These are phyloP conservation scores for Drosophila parvula DNA, from an alignment of 1,140 invertebrate genomes.

Conservation along the genomic window DNA sequence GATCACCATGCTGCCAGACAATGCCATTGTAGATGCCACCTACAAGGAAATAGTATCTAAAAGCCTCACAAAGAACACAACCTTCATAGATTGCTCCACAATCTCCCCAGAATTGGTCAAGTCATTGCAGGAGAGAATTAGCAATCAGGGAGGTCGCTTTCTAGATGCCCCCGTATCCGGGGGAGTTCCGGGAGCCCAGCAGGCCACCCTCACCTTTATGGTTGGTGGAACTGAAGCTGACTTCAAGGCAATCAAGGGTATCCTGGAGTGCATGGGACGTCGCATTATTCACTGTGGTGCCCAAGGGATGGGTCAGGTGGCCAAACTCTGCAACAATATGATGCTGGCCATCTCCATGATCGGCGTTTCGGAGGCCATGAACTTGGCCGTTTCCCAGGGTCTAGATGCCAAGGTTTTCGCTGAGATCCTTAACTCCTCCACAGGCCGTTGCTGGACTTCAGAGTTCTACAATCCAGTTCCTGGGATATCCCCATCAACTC, in stretches of 20 bases:
- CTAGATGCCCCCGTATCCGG: constrained; percentile 99
- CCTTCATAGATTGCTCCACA: constrained; percentile 97
- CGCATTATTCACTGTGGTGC: constrained; percentile 96
- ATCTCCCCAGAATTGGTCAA: constrained; percentile 94
- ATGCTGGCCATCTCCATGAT: constrained; percentile 96
- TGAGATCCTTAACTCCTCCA: constrained; percentile 96
- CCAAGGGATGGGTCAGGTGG: constrained; percentile 95
- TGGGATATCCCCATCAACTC: constrained; percentile 93
- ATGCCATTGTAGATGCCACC: constrained; percentile 88
- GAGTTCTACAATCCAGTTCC: constrained; percentile 99
- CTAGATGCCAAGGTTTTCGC: constrained; percentile 94
- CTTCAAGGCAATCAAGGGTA: constrained; percentile 88
- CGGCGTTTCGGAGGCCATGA: constrained; percentile 95
- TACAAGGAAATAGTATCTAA: constrained; percentile 84
- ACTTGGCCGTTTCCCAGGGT: constrained; percentile 95
- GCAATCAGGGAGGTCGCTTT: constrained; percentile 89
- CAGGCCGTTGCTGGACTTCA: constrained; percentile 97
- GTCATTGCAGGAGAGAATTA: constrained; percentile 87
- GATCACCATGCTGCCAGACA: constrained; percentile 98
- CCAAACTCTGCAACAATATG: constrained; percentile 99
- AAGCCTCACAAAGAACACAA: constrained; percentile 80
- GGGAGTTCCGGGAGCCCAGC: constrained; percentile 95
- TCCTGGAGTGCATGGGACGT: constrained; percentile 94
- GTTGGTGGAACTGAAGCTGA: constrained; percentile 91
- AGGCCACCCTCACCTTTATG: constrained; percentile 98